Percentiles rank a stretch among this genome's conserved stretches.
These are phyloP conservation scores for Hyles euphorbiae DNA, from an alignment of 1,140 invertebrate species.

Conservation along the genomic window DNA sequence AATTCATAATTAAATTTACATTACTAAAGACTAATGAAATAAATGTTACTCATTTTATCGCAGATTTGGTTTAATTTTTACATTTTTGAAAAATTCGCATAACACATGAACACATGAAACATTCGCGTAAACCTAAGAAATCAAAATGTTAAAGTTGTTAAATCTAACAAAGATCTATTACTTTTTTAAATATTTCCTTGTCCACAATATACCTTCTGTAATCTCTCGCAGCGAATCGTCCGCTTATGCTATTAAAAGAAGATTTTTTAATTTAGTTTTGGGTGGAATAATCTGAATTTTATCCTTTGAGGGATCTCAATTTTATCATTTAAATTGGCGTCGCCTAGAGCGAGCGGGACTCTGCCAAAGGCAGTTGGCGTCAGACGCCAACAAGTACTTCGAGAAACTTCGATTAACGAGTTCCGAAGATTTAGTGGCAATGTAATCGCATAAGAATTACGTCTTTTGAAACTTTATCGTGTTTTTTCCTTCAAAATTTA, in stretches of 20 bases:
- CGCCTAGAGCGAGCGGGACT: constrained; percentile 34
- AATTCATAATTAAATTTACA: too few relatives aligned
- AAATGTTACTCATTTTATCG: too few relatives aligned
- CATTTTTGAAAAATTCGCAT: too few relatives aligned
- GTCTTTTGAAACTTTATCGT: constrained; percentile 39
- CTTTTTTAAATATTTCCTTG: too few relatives aligned
- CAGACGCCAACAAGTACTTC: constrained; percentile 48
- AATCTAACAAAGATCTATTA: too few relatives aligned
- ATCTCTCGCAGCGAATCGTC: too few relatives aligned
- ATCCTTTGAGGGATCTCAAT: constrained; percentile 49
- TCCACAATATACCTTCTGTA: too few relatives aligned
- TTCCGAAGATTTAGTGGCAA: constrained; percentile 61
- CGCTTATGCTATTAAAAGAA: constrained; percentile 6
- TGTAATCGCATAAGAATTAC: constrained; percentile 54
- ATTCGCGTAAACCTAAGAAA: too few relatives aligned
- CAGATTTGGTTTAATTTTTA: too few relatives aligned
- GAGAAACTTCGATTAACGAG: constrained; percentile 67
- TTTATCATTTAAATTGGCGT: constrained; percentile 62
- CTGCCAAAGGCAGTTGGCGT: constrained; percentile 64
- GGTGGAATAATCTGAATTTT: constrained; percentile 43
- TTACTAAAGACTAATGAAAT: too few relatives aligned
- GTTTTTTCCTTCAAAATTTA: constrained; percentile 20
- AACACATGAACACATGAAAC: too few relatives aligned
- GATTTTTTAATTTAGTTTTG: constrained; percentile 38
- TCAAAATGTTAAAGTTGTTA: too few relatives aligned